Evolutionary conservation across 2,888 invertebrate species (phyloP), one percentile per base, ranked within the genome.

Genomic region (Lithophane ornitopus): DNA sequence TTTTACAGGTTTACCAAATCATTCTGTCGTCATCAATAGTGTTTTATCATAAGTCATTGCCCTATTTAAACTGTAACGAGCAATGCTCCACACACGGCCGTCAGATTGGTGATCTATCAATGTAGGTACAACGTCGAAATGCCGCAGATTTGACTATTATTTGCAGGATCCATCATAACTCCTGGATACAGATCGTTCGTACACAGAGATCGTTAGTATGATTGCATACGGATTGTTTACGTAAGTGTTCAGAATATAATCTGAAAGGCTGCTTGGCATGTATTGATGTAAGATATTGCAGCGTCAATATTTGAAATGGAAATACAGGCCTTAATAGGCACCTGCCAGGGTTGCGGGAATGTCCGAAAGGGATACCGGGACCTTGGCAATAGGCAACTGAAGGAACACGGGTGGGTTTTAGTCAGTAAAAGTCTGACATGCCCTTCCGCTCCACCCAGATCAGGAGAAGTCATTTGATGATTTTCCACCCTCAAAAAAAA

Each of bases 151-250:
- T 39, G 73, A 66, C 78, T 63, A 71, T 70, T 76, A 85, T 69
- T 61, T 82, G 77, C 82, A 82, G 82, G 34, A 70, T 70, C 63
- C 63, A 71, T 85, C 82, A 76, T 81, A 68, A 65, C 59, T 82
- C 39, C 22, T 70, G 69, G 44, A 78, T 26, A 26, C 52, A 68
- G 52, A 34, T 34, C 34, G 34, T 34, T 34, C 8, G 41, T 67
- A 19, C 34, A 34, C 6, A 34, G 6, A 34, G 34, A 34, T 34
- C 34, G 59, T n/a, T 46, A 34, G 28, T 59, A 16, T 58, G 28
- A 78, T 69, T 54, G 46, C 26, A 26, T 56, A 4, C n/a, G 16
- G 19, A 34, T 39, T 76, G 59, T 52, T 41, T 54, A 14, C 34
- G 39, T 52, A 12, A 56, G 12, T 44, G 34, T 52, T 41, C 16